phyloP scores from a whole-genome alignment of 2,113 vertebrate genomes.

The Ursus arctos region DNA sequence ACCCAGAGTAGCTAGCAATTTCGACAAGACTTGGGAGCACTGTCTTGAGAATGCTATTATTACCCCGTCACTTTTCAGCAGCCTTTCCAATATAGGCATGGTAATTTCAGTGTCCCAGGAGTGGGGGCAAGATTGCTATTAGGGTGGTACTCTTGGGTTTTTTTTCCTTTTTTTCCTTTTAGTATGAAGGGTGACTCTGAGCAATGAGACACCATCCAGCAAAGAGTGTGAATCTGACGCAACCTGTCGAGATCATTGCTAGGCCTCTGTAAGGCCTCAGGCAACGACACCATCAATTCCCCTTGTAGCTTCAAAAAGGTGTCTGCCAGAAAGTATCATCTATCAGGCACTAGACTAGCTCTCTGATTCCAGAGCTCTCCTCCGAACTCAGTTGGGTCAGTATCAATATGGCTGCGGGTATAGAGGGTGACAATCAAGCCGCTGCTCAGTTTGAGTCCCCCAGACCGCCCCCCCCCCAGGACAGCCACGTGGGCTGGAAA shows the following conservation, averaged over 20 bases:
- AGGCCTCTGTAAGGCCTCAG: conserved; percentile 2
- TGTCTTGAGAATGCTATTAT: conserved; percentile 84
- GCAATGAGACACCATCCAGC: conserved; percentile 22
- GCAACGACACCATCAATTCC: neutral
- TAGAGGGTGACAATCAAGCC: neutral
- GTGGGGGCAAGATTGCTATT: conserved; percentile 64
- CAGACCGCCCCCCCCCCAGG: neutral
- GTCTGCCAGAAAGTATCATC: conserved; percentile 41
- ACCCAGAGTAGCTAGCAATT: conserved; percentile 83
- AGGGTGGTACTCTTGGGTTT: conserved; percentile 43
- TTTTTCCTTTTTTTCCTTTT: neutral
- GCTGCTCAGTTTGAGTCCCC: neutral
- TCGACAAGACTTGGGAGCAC: conserved; percentile 79
- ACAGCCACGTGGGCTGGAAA: neutral
- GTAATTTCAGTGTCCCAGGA: conserved; percentile 85
- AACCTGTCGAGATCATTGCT: neutral
- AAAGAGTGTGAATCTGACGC: conserved; percentile 20
- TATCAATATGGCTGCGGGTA: neutral
- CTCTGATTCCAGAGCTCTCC: conserved; percentile 21
- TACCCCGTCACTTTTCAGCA: conserved; percentile 87
- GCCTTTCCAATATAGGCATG: conserved; percentile 78
- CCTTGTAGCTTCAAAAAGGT: conserved; percentile 48
- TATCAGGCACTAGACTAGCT: conserved; percentile 1
- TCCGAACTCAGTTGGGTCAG: neutral
- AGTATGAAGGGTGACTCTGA: conserved; percentile 57